phyloP scores from a whole-genome alignment of 2,888 invertebrate genomes.

The Acanthosepion pharaonis region DNA sequence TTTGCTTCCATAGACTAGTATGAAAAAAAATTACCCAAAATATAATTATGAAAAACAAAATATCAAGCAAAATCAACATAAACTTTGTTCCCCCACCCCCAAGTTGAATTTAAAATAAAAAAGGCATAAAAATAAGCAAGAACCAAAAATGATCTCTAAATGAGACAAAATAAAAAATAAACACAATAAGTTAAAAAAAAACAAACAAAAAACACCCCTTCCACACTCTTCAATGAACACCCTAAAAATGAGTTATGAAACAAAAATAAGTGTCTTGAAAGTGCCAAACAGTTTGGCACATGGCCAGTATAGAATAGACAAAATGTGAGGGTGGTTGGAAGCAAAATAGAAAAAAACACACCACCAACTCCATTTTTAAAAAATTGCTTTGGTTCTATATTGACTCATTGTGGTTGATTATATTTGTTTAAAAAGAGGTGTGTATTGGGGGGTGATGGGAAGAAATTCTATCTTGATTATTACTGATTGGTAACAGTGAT shows the following conservation, averaged over 20 bases:
- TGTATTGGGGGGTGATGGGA: background rate
- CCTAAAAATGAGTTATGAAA: background rate
- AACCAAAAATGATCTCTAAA: background rate
- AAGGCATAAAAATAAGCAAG: background rate
- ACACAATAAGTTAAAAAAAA: background rate
- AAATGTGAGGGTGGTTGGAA: background rate
- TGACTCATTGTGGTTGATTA: slow-evolving; percentile 2
- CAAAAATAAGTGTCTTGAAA: background rate
- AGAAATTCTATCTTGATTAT: background rate
- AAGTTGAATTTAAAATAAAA: too few relatives aligned
- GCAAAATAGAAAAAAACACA: too few relatives aligned
- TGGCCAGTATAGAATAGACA: background rate
- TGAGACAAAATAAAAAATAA: background rate
- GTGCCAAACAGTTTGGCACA: slow-evolving; percentile 18
- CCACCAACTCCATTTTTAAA: background rate
- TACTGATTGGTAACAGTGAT: background rate
- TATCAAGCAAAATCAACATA: too few relatives aligned
- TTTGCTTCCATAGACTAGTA: too few relatives aligned
- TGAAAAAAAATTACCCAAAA: too few relatives aligned
- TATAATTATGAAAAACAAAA: too few relatives aligned
- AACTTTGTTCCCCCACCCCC: too few relatives aligned
- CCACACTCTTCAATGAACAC: background rate
- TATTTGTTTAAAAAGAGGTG: background rate
- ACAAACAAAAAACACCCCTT: background rate
- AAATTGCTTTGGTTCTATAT: background rate